Conservation (phyloP, 2,797 vertebrate species). For the Sebastes flavidus region DNA sequence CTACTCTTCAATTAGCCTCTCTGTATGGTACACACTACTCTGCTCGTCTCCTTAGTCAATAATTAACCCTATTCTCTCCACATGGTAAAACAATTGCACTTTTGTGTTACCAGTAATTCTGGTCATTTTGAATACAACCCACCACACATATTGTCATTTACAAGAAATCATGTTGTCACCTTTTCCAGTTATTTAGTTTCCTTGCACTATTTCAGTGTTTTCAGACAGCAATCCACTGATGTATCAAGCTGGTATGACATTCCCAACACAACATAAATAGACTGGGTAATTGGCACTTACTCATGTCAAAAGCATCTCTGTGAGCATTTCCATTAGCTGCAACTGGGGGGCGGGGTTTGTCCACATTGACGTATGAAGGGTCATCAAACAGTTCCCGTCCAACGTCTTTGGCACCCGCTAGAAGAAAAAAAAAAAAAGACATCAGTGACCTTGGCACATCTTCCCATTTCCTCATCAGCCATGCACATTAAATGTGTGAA, state of each 20-base stretch:
- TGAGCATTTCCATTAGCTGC: constrained; percentile 88
- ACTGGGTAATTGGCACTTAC: constrained; percentile 79
- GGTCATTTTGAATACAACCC: constrained; percentile 9
- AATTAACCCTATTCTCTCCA: constrained; percentile 25
- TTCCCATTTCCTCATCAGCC: constrained; percentile 1
- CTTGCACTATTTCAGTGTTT: neutral
- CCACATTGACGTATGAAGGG: constrained; percentile 96
- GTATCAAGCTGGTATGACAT: neutral
- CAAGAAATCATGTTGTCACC: neutral
- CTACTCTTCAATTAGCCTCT: constrained; percentile 46
- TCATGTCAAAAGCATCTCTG: constrained; percentile 97
- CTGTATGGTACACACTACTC: constrained; percentile 31
- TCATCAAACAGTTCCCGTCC: constrained; percentile 90
- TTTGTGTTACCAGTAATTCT: neutral
- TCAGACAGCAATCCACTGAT: neutral
- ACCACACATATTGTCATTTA: neutral
- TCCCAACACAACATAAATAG: neutral
- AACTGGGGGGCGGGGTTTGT: constrained; percentile 85
- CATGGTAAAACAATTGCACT: constrained; percentile 8
- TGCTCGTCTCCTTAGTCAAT: constrained; percentile 19
- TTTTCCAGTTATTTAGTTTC: neutral
- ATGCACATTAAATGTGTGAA: neutral
- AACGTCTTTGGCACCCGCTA: constrained; percentile 84
- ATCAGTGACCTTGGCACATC: neutral
- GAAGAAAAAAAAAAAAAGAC: neutral